A percentile compares a stretch with the other conserved stretches of the same genome.
These are phyloP conservation scores for Spinus pinus DNA, from an alignment of 2,797 vertebrate species.

Conservation along the genomic window DNA sequence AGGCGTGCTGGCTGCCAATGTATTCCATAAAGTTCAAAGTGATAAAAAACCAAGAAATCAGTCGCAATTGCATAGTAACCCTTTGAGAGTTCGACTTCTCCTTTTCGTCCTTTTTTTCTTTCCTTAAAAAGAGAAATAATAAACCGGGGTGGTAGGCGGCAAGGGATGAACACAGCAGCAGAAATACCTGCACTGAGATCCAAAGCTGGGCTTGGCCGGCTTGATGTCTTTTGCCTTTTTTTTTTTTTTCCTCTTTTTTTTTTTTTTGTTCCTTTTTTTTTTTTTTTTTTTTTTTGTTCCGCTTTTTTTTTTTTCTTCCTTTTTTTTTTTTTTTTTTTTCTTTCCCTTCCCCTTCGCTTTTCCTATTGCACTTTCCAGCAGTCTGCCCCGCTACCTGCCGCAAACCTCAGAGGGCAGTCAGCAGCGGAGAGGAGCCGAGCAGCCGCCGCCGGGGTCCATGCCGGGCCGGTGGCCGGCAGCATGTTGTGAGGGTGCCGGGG, in stretches of 20 bases:
- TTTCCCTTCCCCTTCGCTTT: neutral
- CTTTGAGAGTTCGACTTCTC: constrained; percentile 82
- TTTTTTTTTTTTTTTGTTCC: fast-evolving
- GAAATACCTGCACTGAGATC: constrained; percentile 61
- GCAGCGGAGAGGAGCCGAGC: constrained; percentile 40
- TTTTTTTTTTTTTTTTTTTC: no score
- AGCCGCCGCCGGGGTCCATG: constrained; percentile 62
- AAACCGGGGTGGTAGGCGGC: neutral
- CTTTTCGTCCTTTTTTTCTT: constrained; percentile 51
- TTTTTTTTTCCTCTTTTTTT: fast-evolving
- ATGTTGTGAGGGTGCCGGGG: constrained; percentile 65
- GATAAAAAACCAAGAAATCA: constrained; percentile 97
- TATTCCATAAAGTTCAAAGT: constrained; percentile 97
- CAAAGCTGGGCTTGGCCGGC: constrained; percentile 13
- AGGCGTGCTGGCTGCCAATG: constrained; percentile 93
- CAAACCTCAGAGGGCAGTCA: constrained; percentile 64
- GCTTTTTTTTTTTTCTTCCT: no score
- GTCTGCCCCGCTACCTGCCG: constrained; percentile 45
- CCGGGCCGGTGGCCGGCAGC: constrained; percentile 68
- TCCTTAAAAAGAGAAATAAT: constrained; percentile 14
- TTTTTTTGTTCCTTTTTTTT: fast-evolving
- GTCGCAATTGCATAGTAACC: constrained; percentile 99
- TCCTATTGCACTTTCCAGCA: constrained; percentile 58
- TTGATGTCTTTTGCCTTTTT: constrained; percentile 10
- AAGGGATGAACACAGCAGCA: constrained; percentile 43